phyloP scores from a whole-genome alignment of 1,140 invertebrate genomes.

The Ladona fulva region DNA sequence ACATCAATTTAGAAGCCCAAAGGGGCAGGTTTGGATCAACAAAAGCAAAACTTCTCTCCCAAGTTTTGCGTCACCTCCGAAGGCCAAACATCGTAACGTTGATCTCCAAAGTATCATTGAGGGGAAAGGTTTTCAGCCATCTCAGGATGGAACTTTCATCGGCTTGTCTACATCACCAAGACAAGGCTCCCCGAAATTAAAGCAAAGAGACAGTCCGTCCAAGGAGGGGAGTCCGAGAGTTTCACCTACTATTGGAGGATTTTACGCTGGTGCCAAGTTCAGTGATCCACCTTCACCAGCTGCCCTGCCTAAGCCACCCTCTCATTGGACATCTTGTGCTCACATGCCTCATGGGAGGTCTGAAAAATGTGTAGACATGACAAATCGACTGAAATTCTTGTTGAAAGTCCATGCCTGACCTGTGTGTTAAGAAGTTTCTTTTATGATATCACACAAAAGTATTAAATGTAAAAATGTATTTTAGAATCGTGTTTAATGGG shows the following conservation, averaged over 20 bases:
- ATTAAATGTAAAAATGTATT: conserved; percentile 8
- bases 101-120: neutral
- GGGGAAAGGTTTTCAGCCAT: neutral
- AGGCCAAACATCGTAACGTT: neutral
- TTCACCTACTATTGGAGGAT: conserved; percentile 40
- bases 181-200: neutral
- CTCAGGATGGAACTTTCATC: neutral
- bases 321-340: conserved; percentile 40
- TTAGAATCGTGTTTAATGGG: conserved; percentile 1
- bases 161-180: neutral
- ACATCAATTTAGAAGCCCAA: neutral
- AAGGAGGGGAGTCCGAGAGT: neutral
- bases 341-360: conserved; percentile 17
- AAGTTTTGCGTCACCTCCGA: neutral
- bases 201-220: neutral
- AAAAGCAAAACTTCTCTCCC: neutral
- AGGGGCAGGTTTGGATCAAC: neutral
- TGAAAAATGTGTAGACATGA: neutral
- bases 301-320: conserved; percentile 48
- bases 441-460: conserved; percentile 2
- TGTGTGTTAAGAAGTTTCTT: neutral
- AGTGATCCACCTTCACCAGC: conserved; percentile 50
- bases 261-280: conserved; percentile 53
- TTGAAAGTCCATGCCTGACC: conserved; percentile 7
- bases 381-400: conserved; percentile 6